A percentile compares a stretch with the other conserved stretches of the same genome.
Conservation (phyloP, 1,140 invertebrate genomes). For the Euura lappo region DNA sequence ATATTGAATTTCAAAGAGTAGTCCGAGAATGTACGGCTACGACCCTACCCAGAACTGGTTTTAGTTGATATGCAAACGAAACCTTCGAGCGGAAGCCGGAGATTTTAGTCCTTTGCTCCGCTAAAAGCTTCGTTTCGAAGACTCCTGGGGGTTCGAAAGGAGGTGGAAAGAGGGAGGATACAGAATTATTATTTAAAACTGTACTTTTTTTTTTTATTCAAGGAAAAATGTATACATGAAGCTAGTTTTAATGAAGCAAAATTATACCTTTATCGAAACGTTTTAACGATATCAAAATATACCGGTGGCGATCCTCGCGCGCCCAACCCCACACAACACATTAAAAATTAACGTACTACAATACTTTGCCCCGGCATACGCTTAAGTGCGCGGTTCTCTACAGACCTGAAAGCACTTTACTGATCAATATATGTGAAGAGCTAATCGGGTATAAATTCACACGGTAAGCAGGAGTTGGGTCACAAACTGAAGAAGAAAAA, state of each 20-base stretch:
- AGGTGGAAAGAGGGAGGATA: neutral
- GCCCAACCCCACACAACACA: neutral
- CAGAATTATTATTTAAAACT: neutral
- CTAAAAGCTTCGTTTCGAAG: neutral
- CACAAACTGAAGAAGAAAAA: no score
- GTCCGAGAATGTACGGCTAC: neutral
- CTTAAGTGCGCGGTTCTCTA: neutral
- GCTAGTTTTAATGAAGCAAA: no score
- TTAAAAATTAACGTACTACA: neutral
- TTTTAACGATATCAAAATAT: neutral
- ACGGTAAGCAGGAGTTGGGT: neutral
- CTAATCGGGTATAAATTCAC: neutral
- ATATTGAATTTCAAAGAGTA: constrained; percentile 38
- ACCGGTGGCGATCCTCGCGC: neutral
- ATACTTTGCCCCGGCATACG: neutral
- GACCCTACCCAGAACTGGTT: neutral
- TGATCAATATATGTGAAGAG: neutral
- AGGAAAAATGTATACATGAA: no score
- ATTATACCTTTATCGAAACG: neutral
- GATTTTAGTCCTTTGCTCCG: neutral
- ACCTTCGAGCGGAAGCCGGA: constrained; percentile 8
- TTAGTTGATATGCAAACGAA: constrained; percentile 16
- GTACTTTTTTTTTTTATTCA: no score
- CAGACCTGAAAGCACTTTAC: neutral
- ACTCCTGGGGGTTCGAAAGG: neutral